Conservation (phyloP, 1,140 invertebrate species). For the Eciton burchellii region DNA sequence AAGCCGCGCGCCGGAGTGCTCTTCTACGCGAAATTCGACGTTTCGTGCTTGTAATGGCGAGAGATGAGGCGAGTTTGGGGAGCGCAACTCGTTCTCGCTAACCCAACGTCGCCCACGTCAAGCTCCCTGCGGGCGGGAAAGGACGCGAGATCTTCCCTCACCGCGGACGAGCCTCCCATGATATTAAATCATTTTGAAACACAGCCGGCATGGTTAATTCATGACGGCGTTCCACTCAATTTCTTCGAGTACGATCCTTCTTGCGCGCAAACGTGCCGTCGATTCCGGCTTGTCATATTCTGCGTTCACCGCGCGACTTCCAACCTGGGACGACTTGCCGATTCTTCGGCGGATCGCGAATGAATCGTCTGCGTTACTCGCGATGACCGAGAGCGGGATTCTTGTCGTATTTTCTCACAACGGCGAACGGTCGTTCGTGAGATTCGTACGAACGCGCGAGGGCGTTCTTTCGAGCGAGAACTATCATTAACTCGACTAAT, state of each 20-base stretch:
- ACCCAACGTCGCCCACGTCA: not conserved
- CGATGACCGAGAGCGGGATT: not conserved
- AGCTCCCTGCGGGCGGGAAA: not conserved
- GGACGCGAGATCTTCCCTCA: not conserved
- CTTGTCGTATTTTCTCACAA: not conserved
- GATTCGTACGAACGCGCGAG: not conserved
- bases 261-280: not conserved
- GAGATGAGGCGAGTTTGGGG: no score
- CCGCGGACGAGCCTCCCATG: slow-evolving; percentile 6
- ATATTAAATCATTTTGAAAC: slow-evolving; percentile 25
- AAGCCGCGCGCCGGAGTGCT: no score
- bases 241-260: slow-evolving; percentile 21
- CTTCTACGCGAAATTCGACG: no score
- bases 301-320: not conserved
- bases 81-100: no score
- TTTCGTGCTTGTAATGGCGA: no score
- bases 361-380: not conserved
- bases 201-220: slow-evolving; percentile 29
- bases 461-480: not conserved
- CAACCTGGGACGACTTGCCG: not conserved
- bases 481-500: not conserved
- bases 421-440: not conserved
- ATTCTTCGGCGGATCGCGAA: not conserved
- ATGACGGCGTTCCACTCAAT: slow-evolving; percentile 48
- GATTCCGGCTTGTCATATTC: slow-evolving; percentile 26